phyloP scores from a whole-genome alignment of 2,888 invertebrate genomes.

The Ochropleura leucogaster region DNA sequence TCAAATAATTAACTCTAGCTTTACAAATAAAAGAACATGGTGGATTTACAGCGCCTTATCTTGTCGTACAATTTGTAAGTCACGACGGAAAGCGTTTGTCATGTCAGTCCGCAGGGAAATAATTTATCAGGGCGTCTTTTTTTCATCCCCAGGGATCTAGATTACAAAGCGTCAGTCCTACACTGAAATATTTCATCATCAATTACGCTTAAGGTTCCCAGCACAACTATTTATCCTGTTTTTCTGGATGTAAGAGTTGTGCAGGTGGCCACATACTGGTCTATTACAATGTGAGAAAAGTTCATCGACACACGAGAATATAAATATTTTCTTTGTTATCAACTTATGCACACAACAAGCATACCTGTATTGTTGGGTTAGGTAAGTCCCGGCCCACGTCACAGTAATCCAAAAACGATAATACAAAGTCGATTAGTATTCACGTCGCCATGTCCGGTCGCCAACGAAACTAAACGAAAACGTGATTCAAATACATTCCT shows the following conservation, averaged over 20 bases:
- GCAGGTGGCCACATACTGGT: no score
- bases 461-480: constrained; percentile 65
- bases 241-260: background rate
- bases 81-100: constrained; percentile 50
- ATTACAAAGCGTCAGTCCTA: constrained; percentile 31
- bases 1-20: constrained; percentile 20
- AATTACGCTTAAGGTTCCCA: constrained; percentile 24
- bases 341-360: background rate
- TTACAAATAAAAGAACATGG: constrained; percentile 35
- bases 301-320: background rate
- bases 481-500: constrained; percentile 64
- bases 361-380: constrained; percentile 25
- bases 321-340: constrained; percentile 24
- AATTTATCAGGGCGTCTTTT: constrained; percentile 47
- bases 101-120: constrained; percentile 53
- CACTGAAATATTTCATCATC: constrained; percentile 40
- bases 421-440: constrained; percentile 55
- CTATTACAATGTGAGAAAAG: no score
- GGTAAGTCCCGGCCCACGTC: constrained; percentile 13
- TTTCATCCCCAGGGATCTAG: constrained; percentile 24
- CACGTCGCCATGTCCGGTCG: constrained; percentile 40
- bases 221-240: background rate
- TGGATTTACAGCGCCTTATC: constrained; percentile 28
- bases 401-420: constrained; percentile 48
- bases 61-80: constrained; percentile 46